phyloP scores from a whole-genome alignment of 2,888 invertebrate genomes.

The Orgyia antiqua region DNA sequence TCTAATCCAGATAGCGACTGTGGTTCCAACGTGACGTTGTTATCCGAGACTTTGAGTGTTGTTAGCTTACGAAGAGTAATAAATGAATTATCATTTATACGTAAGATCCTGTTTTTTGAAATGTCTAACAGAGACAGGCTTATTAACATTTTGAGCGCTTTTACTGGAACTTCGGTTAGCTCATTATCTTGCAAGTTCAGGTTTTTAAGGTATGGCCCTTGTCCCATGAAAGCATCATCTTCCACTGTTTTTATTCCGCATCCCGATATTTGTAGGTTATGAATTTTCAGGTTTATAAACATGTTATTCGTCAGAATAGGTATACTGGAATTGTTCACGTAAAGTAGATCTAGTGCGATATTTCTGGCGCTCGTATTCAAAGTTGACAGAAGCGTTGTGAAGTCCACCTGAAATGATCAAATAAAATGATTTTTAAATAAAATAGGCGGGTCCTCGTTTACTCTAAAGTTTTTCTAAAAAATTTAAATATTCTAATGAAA shows the following conservation, averaged over 20 bases:
- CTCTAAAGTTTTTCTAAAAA: no score
- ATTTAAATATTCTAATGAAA: no score
- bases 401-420: conserved; percentile 80
- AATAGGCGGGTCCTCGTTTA: no score
- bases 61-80: conserved; percentile 83
- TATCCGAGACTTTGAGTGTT: conserved; percentile 91
- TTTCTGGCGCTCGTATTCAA: conserved; percentile 83
- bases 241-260: conserved; percentile 86
- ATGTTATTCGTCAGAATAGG: conserved; percentile 81
- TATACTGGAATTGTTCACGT: conserved; percentile 92
- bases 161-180: conserved; percentile 86
- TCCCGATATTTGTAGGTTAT: conserved; percentile 90
- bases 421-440: no score
- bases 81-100: conserved; percentile 87
- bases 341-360: conserved; percentile 88
- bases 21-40: conserved; percentile 85
- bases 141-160: conserved; percentile 81
- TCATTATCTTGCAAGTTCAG: conserved; percentile 92
- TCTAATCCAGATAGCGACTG: conserved; percentile 89
- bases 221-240: conserved; percentile 87
- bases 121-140: conserved; percentile 89
- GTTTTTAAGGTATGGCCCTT: conserved; percentile 88
- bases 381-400: conserved; percentile 84
- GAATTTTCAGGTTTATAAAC: conserved; percentile 83
- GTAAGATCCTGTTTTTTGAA: conserved; percentile 87